A percentile compares a stretch with the other conserved stretches of the same genome.
Evolutionary conservation across 1,140 invertebrate species (phyloP).

Genomic region (Apis laboriosa): DNA sequence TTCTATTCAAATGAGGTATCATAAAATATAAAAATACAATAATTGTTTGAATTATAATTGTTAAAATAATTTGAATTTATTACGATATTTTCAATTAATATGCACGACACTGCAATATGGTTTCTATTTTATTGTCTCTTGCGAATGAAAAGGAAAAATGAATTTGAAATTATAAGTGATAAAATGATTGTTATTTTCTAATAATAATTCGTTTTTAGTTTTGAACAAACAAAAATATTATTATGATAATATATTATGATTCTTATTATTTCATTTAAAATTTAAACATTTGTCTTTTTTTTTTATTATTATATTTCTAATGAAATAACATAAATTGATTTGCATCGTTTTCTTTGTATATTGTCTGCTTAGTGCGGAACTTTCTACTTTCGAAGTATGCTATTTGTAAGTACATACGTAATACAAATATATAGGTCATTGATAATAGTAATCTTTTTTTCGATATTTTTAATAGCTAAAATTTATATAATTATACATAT

Average conservation of each 20-base stretch:
- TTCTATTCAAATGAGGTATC: conserved; percentile 20
- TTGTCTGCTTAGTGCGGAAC: not conserved
- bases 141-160: not conserved
- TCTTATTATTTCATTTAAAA: not conserved
- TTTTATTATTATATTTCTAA: not conserved
- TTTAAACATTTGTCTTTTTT: not conserved
- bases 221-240: not conserved
- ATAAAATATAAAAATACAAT: too few relatives aligned
- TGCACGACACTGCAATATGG: too few relatives aligned
- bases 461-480: not conserved
- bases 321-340: not conserved
- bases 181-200: not conserved
- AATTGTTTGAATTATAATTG: not conserved
- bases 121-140: not conserved
- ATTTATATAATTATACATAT: not conserved
- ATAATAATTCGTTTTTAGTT: not conserved
- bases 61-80: not conserved
- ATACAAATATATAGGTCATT: conserved; percentile 1
- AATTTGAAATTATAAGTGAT: not conserved
- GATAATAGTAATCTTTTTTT: not conserved
- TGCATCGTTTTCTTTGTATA: not conserved
- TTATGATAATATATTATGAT: too few relatives aligned
- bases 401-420: too few relatives aligned
- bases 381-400: conserved; percentile 37
- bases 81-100: not conserved